Evolutionary conservation across 2,797 vertebrate species (phyloP), one percentile per base, ranked within the genome.

Genomic region (Dendrocincla tyrannina): DNA sequence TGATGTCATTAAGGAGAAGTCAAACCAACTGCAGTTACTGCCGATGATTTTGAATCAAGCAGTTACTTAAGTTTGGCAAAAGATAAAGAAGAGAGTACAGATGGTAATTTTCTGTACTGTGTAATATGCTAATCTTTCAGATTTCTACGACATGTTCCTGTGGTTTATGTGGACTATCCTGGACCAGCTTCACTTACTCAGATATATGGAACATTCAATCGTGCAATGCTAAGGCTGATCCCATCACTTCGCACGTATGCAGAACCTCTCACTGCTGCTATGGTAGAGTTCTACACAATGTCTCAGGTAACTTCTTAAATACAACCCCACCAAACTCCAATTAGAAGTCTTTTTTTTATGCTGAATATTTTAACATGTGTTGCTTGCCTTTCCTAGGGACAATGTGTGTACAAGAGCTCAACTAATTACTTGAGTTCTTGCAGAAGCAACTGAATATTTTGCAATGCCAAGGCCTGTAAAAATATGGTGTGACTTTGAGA

Each of bases 281-380:
- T 99, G 99, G 99, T 99, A 39, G 99, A 99, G 96, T 99, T 99
- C 98, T 99, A 99, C 97, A 99, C 99, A 56, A 99, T 99, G 99
- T 99, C 99, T 75, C 99, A 99, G 99, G 99, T 99, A 96, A 87
- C 46, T 52, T 28, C 5, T 50, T 6, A 2, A 47, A 17, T 49
- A 23, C 10, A 19, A 9, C 33, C 73, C 30, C 7, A 56, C 30
- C 7, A 56, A 3, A 28, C 28, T 81, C 55, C 60, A 42, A 25
- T 41, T 39, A 24, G 19, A 84, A 75, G 12, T 39, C 30, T 74
- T 50, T 11, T 10, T 39, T 82, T 33, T 39, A 47, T 74, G 39
- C 37, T 22, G 5, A 44, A 18, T 72, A 41, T 7, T 30, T 49
- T 27, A n/a, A 42, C 6, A 2, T 23, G 3, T 11, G 4, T 74